A percentile compares a stretch with the other conserved stretches of the same genome.
Conservation (phyloP, 1,140 invertebrate species). For the Ridgeia piscesae region DNA sequence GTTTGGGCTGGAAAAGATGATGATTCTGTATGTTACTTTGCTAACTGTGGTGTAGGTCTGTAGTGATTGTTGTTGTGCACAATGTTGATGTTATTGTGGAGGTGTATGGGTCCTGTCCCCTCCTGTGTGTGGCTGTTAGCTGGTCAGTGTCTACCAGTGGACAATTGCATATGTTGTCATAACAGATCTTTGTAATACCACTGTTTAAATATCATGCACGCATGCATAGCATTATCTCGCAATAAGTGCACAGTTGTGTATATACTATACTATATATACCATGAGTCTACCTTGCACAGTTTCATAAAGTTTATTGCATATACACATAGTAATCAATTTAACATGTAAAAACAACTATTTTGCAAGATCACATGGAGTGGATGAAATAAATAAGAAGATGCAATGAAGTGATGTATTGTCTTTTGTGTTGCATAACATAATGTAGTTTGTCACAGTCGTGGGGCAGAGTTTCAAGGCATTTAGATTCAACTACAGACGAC, state of each 20-base stretch:
- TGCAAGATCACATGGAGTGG: not conserved
- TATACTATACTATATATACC: too few species aligned
- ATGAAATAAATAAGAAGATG: not conserved
- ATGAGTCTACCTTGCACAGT: not conserved
- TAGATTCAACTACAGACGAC: not conserved
- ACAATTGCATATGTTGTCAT: not conserved
- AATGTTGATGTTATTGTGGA: not conserved
- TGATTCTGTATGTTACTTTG: too few species aligned
- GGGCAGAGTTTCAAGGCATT: not conserved
- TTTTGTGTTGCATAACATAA: not conserved
- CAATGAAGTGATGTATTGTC: not conserved
- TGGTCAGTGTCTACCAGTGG: not conserved
- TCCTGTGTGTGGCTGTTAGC: not conserved
- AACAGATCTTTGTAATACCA: not conserved
- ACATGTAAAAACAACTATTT: not conserved
- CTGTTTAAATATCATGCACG: not conserved
- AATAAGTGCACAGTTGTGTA: not conserved
- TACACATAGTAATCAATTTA: not conserved
- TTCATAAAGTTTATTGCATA: not conserved
- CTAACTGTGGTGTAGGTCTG: too few species aligned
- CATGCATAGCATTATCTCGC: not conserved
- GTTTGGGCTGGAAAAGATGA: too few species aligned
- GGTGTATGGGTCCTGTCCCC: not conserved
- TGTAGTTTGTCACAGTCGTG: not conserved
- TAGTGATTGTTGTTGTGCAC: too few species aligned